These are phyloP conservation scores for Pteromalus puparum DNA, from an alignment of 1,140 invertebrate genomes.

Conservation along the genomic window DNA sequence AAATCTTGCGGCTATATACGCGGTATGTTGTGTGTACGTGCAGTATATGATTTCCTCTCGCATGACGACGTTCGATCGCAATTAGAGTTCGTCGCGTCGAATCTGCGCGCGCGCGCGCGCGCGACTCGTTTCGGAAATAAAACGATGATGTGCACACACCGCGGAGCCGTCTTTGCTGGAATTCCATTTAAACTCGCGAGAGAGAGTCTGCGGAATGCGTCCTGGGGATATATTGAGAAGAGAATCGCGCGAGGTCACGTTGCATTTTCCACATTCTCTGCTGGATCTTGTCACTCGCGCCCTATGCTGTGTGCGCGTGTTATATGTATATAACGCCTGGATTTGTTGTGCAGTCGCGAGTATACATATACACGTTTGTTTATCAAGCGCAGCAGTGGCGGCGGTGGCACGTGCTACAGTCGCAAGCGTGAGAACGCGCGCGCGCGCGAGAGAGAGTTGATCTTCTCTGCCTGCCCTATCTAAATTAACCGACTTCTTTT, in stretches of 20 bases:
- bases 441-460: too few relatives aligned
- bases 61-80: background rate
- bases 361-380: background rate
- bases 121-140: background rate
- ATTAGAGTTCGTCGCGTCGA: background rate
- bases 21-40: too few relatives aligned
- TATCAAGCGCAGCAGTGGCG: background rate
- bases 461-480: too few relatives aligned
- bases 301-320: too few relatives aligned
- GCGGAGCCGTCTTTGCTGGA: background rate
- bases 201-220: constrained; percentile 2
- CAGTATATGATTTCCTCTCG: background rate
- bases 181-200: background rate
- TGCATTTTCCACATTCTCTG: background rate
- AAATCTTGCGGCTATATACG: background rate
- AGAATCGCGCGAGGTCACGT: constrained; percentile 2
- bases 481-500: too few relatives aligned
- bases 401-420: background rate
- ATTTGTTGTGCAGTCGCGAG: too few relatives aligned
- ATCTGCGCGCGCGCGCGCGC: too few relatives aligned
- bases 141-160: background rate
- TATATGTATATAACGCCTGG: too few relatives aligned
- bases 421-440: too few relatives aligned
- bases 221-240: background rate
- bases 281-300: background rate